These are phyloP conservation scores for Malurus cyaneus DNA, from an alignment of 2,113 vertebrate genomes.

Conservation along the genomic window DNA sequence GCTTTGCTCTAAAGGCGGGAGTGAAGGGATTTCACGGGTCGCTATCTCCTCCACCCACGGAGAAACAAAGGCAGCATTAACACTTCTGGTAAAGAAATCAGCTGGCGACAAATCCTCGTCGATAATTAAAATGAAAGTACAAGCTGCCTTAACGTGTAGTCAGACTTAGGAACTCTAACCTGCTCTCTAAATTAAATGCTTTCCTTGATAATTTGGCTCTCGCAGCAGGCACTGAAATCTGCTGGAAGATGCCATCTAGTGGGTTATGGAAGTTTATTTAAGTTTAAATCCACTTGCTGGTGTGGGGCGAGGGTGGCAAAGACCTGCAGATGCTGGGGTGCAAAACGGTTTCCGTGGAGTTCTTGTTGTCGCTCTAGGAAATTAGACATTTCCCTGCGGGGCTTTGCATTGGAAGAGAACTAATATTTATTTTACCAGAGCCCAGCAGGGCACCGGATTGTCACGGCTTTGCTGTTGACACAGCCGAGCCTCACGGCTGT, in stretches of 20 bases:
- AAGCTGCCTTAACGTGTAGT: background rate
- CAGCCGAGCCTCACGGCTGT: background rate
- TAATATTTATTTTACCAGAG: background rate
- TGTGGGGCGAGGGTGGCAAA: background rate
- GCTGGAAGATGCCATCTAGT: slow-evolving; percentile 73
- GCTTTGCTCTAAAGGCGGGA: background rate
- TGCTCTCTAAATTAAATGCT: slow-evolving; percentile 32
- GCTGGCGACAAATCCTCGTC: background rate
- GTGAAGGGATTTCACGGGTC: background rate
- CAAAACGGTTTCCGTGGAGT: background rate
- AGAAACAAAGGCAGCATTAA: background rate
- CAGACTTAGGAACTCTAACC: background rate
- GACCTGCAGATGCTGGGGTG: background rate
- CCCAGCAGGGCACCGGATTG: background rate
- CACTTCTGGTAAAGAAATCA: background rate
- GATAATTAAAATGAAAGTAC: slow-evolving; percentile 11
- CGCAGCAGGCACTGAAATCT: slow-evolving; percentile 32
- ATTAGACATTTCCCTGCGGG: background rate
- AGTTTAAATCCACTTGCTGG: background rate
- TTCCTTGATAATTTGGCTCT: background rate
- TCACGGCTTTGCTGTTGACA: background rate
- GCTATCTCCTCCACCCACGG: background rate
- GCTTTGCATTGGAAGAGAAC: background rate
- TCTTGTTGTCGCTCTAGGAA: background rate
- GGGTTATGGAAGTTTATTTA: slow-evolving; percentile 55